phyloP scores from a whole-genome alignment of 2,888 invertebrate species.

The Protonemura montana region DNA sequence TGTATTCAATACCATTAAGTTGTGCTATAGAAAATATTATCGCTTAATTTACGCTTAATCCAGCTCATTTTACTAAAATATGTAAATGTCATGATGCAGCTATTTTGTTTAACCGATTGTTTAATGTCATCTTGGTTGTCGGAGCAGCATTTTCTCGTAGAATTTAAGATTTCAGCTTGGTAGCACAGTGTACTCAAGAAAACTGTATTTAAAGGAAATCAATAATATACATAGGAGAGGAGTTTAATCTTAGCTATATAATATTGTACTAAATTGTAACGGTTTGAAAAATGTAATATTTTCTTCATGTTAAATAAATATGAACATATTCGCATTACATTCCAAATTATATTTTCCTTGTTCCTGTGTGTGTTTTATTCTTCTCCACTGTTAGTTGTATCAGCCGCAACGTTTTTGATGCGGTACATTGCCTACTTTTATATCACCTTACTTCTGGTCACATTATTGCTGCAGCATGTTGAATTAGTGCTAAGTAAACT shows the following conservation, averaged over 20 bases:
- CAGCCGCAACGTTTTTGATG: too few species aligned
- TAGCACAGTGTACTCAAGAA: neutral
- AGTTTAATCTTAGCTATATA: neutral
- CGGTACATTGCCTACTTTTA: too few species aligned
- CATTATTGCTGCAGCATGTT: too few species aligned
- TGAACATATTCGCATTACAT: neutral
- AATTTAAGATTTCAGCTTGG: too few species aligned
- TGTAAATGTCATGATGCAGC: neutral
- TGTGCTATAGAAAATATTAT: neutral
- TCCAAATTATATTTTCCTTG: too few species aligned
- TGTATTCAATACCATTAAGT: neutral
- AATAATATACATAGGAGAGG: constrained; percentile 24
- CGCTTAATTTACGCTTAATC: neutral
- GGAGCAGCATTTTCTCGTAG: too few species aligned
- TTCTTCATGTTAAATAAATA: neutral
- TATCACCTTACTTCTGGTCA: too few species aligned
- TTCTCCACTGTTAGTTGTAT: too few species aligned
- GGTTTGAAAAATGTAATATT: neutral
- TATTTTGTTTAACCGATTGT: neutral
- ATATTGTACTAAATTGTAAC: neutral
- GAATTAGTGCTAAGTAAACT: too few species aligned
- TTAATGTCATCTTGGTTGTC: neutral
- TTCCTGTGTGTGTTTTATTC: too few species aligned
- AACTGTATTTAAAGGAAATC: neutral
- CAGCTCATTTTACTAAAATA: neutral